These are phyloP conservation scores for Upupa epops DNA, from an alignment of 2,113 vertebrate genomes.

Conservation along the genomic window DNA sequence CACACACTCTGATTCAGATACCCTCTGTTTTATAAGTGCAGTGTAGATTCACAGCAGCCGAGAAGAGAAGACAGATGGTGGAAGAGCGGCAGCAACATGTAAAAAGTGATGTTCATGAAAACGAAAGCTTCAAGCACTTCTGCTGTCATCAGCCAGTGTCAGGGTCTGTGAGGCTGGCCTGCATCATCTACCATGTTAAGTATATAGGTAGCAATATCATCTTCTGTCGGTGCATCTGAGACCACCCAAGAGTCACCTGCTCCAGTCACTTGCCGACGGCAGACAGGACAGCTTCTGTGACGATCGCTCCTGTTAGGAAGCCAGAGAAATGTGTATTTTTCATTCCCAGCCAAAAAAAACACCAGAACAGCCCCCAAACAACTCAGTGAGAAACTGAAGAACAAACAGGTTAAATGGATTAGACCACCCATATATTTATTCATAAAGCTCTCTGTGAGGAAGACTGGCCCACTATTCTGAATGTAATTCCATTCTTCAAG, in stretches of 20 bases:
- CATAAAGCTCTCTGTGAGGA: neutral
- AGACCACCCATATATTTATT: neutral
- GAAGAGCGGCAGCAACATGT: slow-evolving; percentile 3
- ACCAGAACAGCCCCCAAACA: neutral
- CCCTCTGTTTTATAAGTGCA: slow-evolving; percentile 17
- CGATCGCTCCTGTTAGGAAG: slow-evolving; percentile 88
- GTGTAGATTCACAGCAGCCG: slow-evolving; percentile 31
- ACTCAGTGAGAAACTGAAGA: neutral
- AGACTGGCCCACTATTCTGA: neutral
- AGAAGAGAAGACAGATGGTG: slow-evolving; percentile 34
- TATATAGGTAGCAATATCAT: slow-evolving; percentile 93
- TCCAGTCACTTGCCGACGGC: slow-evolving; percentile 91
- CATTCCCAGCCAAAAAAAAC: neutral
- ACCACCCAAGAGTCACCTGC: slow-evolving; percentile 96
- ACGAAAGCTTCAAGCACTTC: slow-evolving; percentile 1
- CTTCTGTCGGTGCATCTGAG: slow-evolving; percentile 93
- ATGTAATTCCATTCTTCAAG: neutral
- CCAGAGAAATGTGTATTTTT: slow-evolving; percentile 29
- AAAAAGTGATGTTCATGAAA: neutral
- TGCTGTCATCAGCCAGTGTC: slow-evolving; percentile 39
- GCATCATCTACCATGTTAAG: slow-evolving; percentile 96
- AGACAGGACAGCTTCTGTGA: slow-evolving; percentile 94
- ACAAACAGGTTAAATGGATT: neutral
- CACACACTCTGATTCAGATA: neutral
- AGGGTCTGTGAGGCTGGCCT: slow-evolving; percentile 90